A percentile compares a stretch with the other conserved stretches of the same genome.
These are phyloP conservation scores for Labia minor DNA, from an alignment of 2,888 invertebrate species.

Conservation along the genomic window DNA sequence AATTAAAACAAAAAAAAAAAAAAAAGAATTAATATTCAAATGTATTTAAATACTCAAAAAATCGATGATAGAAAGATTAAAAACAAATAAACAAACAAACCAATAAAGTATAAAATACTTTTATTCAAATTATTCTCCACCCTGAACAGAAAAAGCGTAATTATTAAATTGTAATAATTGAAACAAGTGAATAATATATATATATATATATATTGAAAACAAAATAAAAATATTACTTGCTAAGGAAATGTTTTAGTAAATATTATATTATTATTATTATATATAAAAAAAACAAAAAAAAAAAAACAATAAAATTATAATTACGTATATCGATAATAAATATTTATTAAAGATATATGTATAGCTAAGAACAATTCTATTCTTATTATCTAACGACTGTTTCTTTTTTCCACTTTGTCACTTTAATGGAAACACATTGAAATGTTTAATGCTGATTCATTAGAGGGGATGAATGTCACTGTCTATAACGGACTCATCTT, in stretches of 20 bases:
- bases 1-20: too few species aligned
- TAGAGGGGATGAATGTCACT: neutral
- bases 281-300: too few species aligned
- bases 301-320: too few species aligned
- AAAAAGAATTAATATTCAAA: constrained; percentile 1
- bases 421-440: constrained; percentile 6
- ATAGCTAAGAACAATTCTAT: neutral
- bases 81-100: too few species aligned
- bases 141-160: neutral
- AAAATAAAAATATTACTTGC: too few species aligned
- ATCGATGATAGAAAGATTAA: neutral
- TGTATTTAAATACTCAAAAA: neutral
- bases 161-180: neutral
- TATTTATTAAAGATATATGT: too few species aligned
- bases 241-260: constrained; percentile 13
- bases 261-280: neutral
- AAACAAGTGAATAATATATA: neutral
- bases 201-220: neutral
- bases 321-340: too few species aligned
- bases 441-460: neutral
- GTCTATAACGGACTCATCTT: neutral
- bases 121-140: neutral
- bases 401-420: neutral
- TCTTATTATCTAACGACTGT: neutral
- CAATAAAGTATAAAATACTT: neutral